Evolutionary conservation across 2,888 invertebrate species (phyloP), one percentile per base, ranked within the genome.

Genomic region (Tenthredo distinguenda): DNA sequence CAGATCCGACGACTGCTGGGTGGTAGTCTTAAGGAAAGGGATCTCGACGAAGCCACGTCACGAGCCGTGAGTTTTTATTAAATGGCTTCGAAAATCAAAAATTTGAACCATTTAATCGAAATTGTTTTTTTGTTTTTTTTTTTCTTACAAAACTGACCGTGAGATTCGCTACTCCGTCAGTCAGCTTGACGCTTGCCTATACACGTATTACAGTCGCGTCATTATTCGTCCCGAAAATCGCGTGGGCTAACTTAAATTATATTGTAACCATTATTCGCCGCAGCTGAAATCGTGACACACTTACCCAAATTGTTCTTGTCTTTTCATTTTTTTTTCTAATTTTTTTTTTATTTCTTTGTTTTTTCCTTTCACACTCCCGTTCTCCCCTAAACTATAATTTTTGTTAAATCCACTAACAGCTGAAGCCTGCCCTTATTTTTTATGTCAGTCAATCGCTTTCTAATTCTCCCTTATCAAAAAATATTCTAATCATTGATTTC

Each of bases 1-100:
- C 95, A 96, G 97, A 96, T 97, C 93, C 96, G 96, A 92, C 95
- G 95, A 91, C 95, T 97, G 93, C 95, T 97, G 94, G 96, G 96
- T 90, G 97, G 97, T 91, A 95, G 95, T 71, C 93, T 96, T 91
- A 95, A 95, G 94, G 94, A 95, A 90, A 94, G 95, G 88, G 95
- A 96, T 93, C 95, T 96, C 94, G 97, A 97, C 93, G 94, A 95
- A 88, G 94, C 95, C 90, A 96, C 96, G 89, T 94, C 95, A 91
- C 94, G 95, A 94, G 95, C 96, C 94, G 97, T 97, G 96, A 96
- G 96, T 96, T 94, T 91, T 86, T 85, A 9, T 86, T 85, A n/a
- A 77, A 77, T 31, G 18, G 50, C 18, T 31, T 47, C 55, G 55
- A 74, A 74, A 26, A 74, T 62, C 26, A 26, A 9, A 7, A 77